Evolutionary conservation across 2,888 invertebrate species (phyloP).

Genomic region (Spodoptera exigua): DNA sequence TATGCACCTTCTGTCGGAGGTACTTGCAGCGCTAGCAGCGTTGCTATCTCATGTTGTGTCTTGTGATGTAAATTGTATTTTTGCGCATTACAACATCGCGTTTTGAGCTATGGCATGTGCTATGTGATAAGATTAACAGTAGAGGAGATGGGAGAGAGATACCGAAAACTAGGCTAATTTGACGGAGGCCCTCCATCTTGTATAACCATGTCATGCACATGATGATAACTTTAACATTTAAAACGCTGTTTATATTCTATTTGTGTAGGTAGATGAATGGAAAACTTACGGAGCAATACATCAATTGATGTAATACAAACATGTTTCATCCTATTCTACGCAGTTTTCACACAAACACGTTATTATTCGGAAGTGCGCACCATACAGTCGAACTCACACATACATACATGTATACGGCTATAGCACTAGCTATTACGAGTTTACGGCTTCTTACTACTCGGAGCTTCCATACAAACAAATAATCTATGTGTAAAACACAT

Average conservation of each 20-base stretch:
- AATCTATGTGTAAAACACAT: slow-evolving; percentile 20
- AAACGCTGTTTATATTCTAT: slow-evolving; percentile 13
- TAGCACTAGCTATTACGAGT: slow-evolving; percentile 35
- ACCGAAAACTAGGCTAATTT: slow-evolving; percentile 49
- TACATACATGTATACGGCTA: slow-evolving; percentile 9
- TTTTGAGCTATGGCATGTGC: slow-evolving; percentile 36
- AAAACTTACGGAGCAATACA: slow-evolving; percentile 41
- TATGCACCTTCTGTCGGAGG: slow-evolving; percentile 40
- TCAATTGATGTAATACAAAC: slow-evolving; percentile 40
- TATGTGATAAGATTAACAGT: slow-evolving; percentile 41
- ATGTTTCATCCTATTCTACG: slow-evolving; percentile 46
- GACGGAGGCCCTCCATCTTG: slow-evolving; percentile 38
- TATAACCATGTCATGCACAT: slow-evolving; percentile 30
- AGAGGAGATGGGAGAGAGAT: slow-evolving; percentile 39
- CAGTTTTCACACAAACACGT: slow-evolving; percentile 54
- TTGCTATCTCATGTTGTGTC: slow-evolving; percentile 25
- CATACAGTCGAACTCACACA: slow-evolving; percentile 11
- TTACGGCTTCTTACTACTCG: slow-evolving; percentile 45
- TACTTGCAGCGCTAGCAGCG: slow-evolving; percentile 26
- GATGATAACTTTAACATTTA: slow-evolving; percentile 14
- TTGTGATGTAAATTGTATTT: slow-evolving; percentile 51
- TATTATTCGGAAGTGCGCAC: slow-evolving; percentile 52
- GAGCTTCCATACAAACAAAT: slow-evolving; percentile 40
- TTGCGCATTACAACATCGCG: slow-evolving; percentile 48
- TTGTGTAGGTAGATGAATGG: slow-evolving; percentile 30